Conservation (phyloP, 2,888 invertebrate species). For the Mythimna ferrago region DNA sequence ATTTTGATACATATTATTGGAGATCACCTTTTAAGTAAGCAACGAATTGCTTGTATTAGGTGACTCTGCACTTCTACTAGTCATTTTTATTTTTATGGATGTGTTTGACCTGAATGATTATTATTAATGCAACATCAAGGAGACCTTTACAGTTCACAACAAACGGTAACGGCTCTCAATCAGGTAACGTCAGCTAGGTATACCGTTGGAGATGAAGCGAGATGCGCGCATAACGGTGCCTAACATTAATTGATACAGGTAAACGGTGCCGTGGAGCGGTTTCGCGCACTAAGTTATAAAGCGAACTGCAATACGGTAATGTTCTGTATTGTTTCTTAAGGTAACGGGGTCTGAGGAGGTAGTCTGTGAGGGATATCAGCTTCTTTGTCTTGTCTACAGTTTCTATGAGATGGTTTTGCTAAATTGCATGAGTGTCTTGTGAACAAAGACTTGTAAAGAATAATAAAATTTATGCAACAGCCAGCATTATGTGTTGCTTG, state of each 20-base stretch:
- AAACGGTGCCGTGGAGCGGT: conserved; percentile 70
- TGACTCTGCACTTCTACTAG: no score
- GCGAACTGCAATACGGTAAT: conserved; percentile 36
- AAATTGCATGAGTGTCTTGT: not conserved
- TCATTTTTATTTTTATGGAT: no score
- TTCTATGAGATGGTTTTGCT: not conserved
- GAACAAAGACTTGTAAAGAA: not conserved
- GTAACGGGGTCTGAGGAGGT: conserved; percentile 30
- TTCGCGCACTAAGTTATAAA: conserved; percentile 55
- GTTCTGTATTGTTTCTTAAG: conserved; percentile 50
- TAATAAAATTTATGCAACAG: not conserved
- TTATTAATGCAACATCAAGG: no score
- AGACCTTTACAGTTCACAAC: not conserved
- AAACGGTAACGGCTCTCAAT: conserved; percentile 25
- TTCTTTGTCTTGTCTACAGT: conserved; percentile 25
- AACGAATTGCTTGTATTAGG: no score
- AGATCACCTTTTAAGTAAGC: no score
- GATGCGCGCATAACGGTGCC: conserved; percentile 68
- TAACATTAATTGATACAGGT: conserved; percentile 72
- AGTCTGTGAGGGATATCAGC: conserved; percentile 1
- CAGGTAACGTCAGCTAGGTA: conserved; percentile 50
- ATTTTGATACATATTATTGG: no score
- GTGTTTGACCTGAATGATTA: no score
- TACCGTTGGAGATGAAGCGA: conserved; percentile 52
- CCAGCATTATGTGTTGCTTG: not conserved